phyloP scores from a whole-genome alignment of 2,113 vertebrate genomes.

The Protobothrops mucrosquamatus region DNA sequence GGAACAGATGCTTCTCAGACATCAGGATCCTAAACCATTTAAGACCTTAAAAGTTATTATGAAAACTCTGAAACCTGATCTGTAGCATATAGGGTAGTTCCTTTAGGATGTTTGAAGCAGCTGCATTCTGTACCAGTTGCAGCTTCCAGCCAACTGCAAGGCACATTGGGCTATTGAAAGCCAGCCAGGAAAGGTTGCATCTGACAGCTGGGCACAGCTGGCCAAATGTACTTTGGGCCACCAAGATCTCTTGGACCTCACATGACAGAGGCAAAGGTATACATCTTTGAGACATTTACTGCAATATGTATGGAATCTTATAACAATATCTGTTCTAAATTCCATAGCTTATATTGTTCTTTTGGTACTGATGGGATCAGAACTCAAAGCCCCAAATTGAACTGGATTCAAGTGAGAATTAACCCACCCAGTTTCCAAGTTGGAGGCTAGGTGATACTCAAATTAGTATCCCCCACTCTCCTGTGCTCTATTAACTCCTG shows the following conservation, averaged over 20 bases:
- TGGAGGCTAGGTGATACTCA: background rate
- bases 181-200: background rate
- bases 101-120: background rate
- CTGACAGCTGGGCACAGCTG: background rate
- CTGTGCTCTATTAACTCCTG: background rate
- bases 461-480: background rate
- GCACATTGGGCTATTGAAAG: background rate
- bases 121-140: background rate
- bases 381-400: background rate
- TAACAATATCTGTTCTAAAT: constrained; percentile 8
- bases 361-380: constrained; percentile 5
- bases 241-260: background rate
- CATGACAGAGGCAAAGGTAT: background rate
- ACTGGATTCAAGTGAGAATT: background rate
- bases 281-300: background rate
- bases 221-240: background rate
- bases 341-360: constrained; percentile 41
- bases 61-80: background rate
- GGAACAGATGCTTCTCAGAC: background rate
- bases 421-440: background rate
- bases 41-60: background rate
- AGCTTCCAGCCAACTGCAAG: background rate
- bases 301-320: constrained; percentile 30
- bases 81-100: background rate
- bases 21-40: background rate